Evolutionary conservation across 1,140 invertebrate genomes (phyloP), one percentile per base, ranked within the genome.

Genomic region (Drosophila melanica): DNA sequence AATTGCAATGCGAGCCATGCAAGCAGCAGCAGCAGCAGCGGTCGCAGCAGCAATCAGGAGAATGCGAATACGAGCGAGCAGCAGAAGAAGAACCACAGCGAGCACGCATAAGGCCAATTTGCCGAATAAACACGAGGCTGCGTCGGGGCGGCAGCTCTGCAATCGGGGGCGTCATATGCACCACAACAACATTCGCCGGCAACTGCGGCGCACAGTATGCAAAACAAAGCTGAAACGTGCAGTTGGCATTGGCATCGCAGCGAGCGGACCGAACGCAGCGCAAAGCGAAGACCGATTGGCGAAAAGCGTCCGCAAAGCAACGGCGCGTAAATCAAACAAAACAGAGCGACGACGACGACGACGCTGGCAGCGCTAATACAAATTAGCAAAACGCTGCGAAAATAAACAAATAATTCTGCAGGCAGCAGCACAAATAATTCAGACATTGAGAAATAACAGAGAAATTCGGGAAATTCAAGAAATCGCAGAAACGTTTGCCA

Each of bases 171-270:
- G 62, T 84, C 73, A 53, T 73, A 86, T 87, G 84, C 84, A 87
- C 55, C 79, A 79, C 73, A 87, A 87, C 84, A 84, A 89, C 78
- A 89, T 89, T 84, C 79, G 84, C 84, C 84, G 84, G 84, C 84
- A 64, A 77, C 44, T 74, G 84, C 73, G 69, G 53, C 84, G 69
- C 79, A 48, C 84, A 87, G 84, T 87, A 87, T 87, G 84, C 84
- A 87, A 87, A 87, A 87, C 84, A 87, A 87, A 74, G 73, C 84
- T 75, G 84, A 71, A 84, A 87, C 84, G 84, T 89, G 84, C 84
- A 87, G 84, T 86, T 86, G 75, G 41, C 70, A 50, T 59, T 57
- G 65, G 20, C 65, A 60, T 1, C 54, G 33, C 63, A 72, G 33
- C 41, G 41, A 69, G 1, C 54, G 12, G 11, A 39, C 30, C 27